phyloP scores from a whole-genome alignment of 2,797 vertebrate genomes.

The Geotrypetes seraphini region DNA sequence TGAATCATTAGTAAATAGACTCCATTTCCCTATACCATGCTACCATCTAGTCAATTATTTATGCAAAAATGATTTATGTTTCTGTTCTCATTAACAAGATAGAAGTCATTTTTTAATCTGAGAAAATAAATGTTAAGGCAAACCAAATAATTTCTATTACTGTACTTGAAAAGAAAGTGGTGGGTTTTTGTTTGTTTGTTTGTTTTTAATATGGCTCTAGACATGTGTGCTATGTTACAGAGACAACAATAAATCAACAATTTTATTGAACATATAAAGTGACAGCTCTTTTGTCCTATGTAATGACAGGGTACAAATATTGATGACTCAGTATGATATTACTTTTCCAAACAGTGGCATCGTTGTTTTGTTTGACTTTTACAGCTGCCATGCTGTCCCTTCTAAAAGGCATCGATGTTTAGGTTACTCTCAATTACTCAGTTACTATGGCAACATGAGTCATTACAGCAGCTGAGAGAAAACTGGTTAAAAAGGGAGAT shows the following conservation, averaged over 20 bases:
- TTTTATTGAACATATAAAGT: not conserved
- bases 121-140: too few relatives aligned
- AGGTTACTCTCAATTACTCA: constrained; percentile 5
- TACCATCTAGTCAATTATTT: too few relatives aligned
- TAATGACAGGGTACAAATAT: not conserved
- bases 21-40: too few relatives aligned
- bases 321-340: not conserved
- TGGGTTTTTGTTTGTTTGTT: too few relatives aligned
- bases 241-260: not conserved
- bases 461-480: not conserved
- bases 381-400: not conserved
- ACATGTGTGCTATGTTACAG: too few relatives aligned
- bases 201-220: too few relatives aligned
- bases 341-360: not conserved
- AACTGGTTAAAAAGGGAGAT: not conserved
- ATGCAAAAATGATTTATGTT: too few relatives aligned
- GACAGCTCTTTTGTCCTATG: not conserved
- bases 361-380: not conserved
- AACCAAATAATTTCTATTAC: too few relatives aligned
- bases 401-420: not conserved
- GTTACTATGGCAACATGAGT: constrained; percentile 10
- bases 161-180: too few relatives aligned
- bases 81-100: too few relatives aligned
- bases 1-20: too few relatives aligned
- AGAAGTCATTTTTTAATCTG: too few relatives aligned